Percentiles rank a stretch among this genome's conserved stretches.
phyloP scores from a whole-genome alignment of 2,888 invertebrate species.

The Agriopis leucophaearia region DNA sequence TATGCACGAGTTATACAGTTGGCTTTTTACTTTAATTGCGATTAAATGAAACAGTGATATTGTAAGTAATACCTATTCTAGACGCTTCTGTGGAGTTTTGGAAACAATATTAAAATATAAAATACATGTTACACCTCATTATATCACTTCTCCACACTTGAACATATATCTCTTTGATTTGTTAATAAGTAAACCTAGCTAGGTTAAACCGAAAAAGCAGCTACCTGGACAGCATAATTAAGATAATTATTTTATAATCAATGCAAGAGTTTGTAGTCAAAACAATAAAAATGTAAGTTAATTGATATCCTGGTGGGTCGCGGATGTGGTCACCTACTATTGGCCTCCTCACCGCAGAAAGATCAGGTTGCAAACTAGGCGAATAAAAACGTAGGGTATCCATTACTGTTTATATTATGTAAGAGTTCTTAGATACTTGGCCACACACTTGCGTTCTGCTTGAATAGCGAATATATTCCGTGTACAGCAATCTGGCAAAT shows the following conservation, averaged over 20 bases:
- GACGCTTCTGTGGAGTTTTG: no score
- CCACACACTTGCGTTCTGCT: conserved; percentile 1
- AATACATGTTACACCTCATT: no score
- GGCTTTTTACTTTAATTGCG: no score
- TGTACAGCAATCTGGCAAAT: no score
- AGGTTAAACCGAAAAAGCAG: not conserved
- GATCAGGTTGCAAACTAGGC: conserved; percentile 57
- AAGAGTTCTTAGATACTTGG: conserved; percentile 32
- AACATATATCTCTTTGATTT: no score
- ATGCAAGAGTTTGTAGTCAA: conserved; percentile 15
- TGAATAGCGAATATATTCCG: not conserved
- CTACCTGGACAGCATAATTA: not conserved
- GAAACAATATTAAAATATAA: no score
- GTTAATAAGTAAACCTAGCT: not conserved
- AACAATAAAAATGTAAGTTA: conserved; percentile 42
- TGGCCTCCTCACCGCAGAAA: conserved; percentile 61
- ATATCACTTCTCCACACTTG: no score
- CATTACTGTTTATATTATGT: conserved; percentile 37
- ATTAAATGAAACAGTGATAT: no score
- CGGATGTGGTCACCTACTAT: conserved; percentile 71
- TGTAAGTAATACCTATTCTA: no score
- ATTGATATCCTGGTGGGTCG: conserved; percentile 52
- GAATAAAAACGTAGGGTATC: conserved; percentile 41
- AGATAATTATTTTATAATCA: conserved; percentile 1
- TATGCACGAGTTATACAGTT: no score